Evolutionary conservation across 2,113 vertebrate species (phyloP).

Genomic region (Struthio camelus): DNA sequence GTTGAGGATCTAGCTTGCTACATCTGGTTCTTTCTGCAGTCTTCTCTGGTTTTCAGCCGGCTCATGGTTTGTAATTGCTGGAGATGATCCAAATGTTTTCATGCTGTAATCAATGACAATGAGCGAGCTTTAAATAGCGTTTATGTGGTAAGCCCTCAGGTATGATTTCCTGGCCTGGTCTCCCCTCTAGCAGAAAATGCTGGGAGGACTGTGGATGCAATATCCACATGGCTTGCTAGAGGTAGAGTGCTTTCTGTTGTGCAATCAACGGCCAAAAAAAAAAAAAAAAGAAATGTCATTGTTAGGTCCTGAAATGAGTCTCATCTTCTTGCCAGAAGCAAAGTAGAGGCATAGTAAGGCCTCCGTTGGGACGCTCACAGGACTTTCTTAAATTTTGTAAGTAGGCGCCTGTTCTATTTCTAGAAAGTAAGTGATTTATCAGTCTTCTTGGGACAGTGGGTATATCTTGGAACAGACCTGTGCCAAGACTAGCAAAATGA

Average conservation of each 20-base stretch:
- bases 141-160: not conserved
- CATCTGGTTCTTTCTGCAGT: not conserved
- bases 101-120: not conserved
- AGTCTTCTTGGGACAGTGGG: not conserved
- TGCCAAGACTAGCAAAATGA: not conserved
- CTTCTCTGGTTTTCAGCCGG: not conserved
- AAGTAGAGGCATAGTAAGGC: not conserved
- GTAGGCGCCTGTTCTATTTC: not conserved
- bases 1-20: not conserved
- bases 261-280: too few species aligned
- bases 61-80: not conserved
- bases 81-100: not conserved
- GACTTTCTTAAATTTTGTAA: not conserved
- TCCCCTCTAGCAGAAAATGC: not conserved
- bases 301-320: not conserved
- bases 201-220: rapidly evolving
- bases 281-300: not conserved
- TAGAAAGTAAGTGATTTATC: not conserved
- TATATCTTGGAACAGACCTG: not conserved
- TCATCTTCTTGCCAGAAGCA: not conserved
- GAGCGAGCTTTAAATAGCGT: not conserved
- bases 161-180: too few species aligned
- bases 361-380: not conserved
- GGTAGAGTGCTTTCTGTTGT: not conserved
- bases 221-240: not conserved